phyloP scores from a whole-genome alignment of 2,113 vertebrate species.

The Uropsilus gracilis region DNA sequence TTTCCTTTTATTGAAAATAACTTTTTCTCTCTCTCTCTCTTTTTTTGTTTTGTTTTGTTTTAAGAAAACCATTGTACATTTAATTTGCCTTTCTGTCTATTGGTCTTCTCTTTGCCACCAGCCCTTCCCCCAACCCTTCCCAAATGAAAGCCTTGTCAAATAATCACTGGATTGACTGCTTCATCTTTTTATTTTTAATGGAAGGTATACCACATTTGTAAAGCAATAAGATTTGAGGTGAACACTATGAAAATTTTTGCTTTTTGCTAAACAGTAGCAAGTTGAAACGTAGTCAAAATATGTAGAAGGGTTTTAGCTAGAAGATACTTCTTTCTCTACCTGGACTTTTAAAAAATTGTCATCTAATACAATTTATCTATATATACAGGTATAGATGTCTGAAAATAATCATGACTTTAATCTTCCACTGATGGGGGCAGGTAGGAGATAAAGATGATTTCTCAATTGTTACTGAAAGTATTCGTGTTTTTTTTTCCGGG shows the following conservation, averaged over 20 bases:
- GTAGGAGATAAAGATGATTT: conserved; percentile 70
- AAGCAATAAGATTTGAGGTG: conserved; percentile 87
- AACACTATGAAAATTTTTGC: conserved; percentile 80
- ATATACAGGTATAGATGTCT: conserved; percentile 46
- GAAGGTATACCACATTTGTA: conserved; percentile 82
- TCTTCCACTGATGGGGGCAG: conserved; percentile 55
- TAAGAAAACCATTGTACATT: conserved; percentile 76
- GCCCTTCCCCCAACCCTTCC: conserved; percentile 69
- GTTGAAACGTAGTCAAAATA: conserved; percentile 81
- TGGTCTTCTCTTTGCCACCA: conserved; percentile 67
- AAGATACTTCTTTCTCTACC: conserved; percentile 75
- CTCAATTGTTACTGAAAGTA: conserved; percentile 67
- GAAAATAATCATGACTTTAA: conserved; percentile 59
- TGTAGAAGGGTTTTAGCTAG: conserved; percentile 78
- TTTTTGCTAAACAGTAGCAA: conserved; percentile 77
- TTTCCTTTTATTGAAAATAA: conserved; percentile 66
- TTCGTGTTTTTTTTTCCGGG: conserved; percentile 74
- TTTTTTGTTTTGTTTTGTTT: conserved; percentile 32
- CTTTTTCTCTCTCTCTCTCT: conserved; percentile 64
- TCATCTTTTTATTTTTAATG: conserved; percentile 74
- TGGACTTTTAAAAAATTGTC: conserved; percentile 71
- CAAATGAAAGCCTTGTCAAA: conserved; percentile 86
- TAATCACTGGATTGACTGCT: conserved; percentile 81
- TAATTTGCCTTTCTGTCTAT: conserved; percentile 84
- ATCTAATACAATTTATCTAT: conserved; percentile 66